Conservation (phyloP, 2,888 invertebrate genomes). For the Mythimna vitellina region DNA sequence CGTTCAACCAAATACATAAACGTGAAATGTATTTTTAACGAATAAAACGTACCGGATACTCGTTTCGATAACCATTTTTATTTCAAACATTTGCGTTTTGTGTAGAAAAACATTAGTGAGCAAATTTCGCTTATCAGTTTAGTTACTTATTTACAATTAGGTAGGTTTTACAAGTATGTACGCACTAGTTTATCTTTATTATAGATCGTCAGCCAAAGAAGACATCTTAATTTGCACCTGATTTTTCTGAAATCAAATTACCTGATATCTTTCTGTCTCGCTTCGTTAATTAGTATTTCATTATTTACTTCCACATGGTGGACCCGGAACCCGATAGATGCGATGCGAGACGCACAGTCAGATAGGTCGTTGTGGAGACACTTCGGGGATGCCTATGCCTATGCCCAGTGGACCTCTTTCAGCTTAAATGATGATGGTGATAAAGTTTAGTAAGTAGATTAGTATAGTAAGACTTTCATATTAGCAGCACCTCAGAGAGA, state of each 20-base stretch:
- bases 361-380: too few species aligned
- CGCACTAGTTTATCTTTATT: slow-evolving; percentile 12
- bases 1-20: not conserved
- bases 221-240: not conserved
- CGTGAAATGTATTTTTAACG: not conserved
- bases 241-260: not conserved
- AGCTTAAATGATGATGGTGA: too few species aligned
- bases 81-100: slow-evolving; percentile 21
- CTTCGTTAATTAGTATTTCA: not conserved
- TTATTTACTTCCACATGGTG: too few species aligned
- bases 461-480: not conserved
- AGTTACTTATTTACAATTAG: slow-evolving; percentile 9
- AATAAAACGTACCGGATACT: slow-evolving; percentile 16
- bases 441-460: too few species aligned
- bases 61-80: not conserved
- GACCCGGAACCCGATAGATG: too few species aligned
- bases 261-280: not conserved
- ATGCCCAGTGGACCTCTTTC: too few species aligned
- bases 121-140: slow-evolving; percentile 32
- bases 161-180: too few species aligned
- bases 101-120: slow-evolving; percentile 11
- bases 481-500: too few species aligned
- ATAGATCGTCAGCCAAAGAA: slow-evolving; percentile 4
- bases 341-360: too few species aligned
- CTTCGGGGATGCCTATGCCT: too few species aligned